Percentiles rank a stretch among this genome's conserved stretches.
Conservation (phyloP, 2,888 invertebrate genomes). For the Ferdinandea cuprea region DNA sequence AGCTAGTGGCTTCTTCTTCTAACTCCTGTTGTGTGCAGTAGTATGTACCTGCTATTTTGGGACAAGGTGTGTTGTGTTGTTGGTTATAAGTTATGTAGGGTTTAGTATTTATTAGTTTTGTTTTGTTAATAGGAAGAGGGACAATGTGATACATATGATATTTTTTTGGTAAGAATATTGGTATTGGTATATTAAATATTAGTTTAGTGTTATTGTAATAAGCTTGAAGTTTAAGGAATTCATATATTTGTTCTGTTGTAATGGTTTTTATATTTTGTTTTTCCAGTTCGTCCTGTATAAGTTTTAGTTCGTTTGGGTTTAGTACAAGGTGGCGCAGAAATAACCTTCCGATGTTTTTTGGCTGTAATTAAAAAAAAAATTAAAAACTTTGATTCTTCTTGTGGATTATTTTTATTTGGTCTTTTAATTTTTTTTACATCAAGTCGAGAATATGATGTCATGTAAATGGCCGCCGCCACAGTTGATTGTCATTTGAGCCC, state of each 20-base stretch:
- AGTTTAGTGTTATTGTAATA: background rate
- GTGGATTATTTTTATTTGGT: no score
- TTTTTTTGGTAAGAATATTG: conserved; percentile 20
- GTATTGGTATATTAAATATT: conserved; percentile 33
- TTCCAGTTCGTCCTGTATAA: conserved; percentile 20
- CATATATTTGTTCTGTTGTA: conserved; percentile 54
- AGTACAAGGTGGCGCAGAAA: no score
- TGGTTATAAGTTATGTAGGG: conserved; percentile 29
- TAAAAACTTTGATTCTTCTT: no score
- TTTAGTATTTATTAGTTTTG: conserved; percentile 29
- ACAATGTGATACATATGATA: conserved; percentile 43
- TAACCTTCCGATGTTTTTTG: no score
- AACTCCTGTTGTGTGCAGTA: conserved; percentile 3
- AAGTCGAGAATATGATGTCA: no score
- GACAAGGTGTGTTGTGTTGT: conserved; percentile 40
- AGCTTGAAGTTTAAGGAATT: no score
- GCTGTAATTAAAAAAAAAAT: no score
- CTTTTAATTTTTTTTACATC: no score
- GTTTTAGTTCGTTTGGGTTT: conserved; percentile 29
- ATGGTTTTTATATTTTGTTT: conserved; percentile 34
- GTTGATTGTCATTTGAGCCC: no score
- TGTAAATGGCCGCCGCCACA: no score
- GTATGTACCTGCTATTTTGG: conserved; percentile 33
- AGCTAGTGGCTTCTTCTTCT: conserved; percentile 26
- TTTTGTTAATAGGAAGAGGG: conserved; percentile 27